These are phyloP conservation scores for Coleophora deauratella DNA, from an alignment of 2,888 invertebrate species.

Conservation along the genomic window DNA sequence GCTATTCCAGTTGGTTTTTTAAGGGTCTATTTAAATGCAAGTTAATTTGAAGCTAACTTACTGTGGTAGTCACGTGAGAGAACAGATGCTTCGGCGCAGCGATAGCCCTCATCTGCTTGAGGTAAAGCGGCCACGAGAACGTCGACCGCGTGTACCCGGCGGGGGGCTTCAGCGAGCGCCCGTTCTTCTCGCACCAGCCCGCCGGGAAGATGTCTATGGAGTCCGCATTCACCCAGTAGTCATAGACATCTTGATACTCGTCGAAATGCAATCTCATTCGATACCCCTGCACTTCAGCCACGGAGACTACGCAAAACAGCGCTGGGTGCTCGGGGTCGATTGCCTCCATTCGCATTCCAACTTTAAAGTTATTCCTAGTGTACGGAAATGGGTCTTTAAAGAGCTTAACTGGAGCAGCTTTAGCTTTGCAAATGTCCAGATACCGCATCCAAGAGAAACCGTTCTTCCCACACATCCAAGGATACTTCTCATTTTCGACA, in stretches of 20 bases:
- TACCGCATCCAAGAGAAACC: constrained; percentile 87
- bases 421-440: constrained; percentile 80
- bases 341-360: constrained; percentile 94
- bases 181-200: constrained; percentile 94
- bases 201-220: constrained; percentile 93
- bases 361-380: constrained; percentile 82
- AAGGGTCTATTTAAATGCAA: no score
- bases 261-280: constrained; percentile 93
- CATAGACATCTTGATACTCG: constrained; percentile 89
- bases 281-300: constrained; percentile 87
- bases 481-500: constrained; percentile 69
- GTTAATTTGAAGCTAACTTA: no score
- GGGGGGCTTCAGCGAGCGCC: constrained; percentile 85
- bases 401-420: constrained; percentile 83
- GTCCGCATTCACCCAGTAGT: constrained; percentile 96
- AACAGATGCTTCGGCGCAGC: constrained; percentile 88
- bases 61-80: constrained; percentile 77
- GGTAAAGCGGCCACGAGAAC: constrained; percentile 90
- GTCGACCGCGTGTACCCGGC: constrained; percentile 73
- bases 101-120: constrained; percentile 81
- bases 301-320: constrained; percentile 89
- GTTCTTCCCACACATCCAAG: constrained; percentile 81
- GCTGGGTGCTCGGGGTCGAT: constrained; percentile 95
- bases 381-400: constrained; percentile 87
- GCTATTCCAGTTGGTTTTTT: no score